Percentiles rank a stretch among this genome's conserved stretches.
Conservation (phyloP, 2,888 invertebrate species). For the Mechanitis mazaeus region DNA sequence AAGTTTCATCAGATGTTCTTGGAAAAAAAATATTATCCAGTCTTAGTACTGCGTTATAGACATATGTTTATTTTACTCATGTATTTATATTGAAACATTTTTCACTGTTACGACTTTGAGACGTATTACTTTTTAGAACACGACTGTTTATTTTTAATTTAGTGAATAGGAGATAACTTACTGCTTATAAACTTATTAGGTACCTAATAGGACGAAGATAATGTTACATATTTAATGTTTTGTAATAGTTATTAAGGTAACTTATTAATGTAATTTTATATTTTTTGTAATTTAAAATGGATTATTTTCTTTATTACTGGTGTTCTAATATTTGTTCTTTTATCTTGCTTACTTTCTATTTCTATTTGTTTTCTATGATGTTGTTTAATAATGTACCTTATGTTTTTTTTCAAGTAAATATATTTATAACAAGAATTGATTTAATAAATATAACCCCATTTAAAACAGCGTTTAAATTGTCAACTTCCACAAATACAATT, state of each 20-base stretch:
- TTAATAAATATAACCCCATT: no score
- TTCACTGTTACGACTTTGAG: slow-evolving; percentile 4
- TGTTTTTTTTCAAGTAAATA: no score
- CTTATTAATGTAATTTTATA: neutral
- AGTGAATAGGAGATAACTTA: slow-evolving; percentile 15
- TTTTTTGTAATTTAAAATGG: neutral
- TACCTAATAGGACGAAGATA: slow-evolving; percentile 10
- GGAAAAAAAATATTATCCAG: slow-evolving; percentile 59
- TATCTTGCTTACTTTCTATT: neutral
- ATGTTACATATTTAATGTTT: no score
- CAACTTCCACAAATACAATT: no score
- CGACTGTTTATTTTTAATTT: neutral
- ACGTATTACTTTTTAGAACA: slow-evolving; percentile 1
- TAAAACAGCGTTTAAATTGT: no score
- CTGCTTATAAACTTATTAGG: neutral
- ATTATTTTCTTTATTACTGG: neutral
- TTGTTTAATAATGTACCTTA: neutral
- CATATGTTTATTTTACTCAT: slow-evolving; percentile 8
- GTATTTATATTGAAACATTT: neutral
- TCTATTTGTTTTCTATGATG: neutral
- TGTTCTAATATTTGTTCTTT: neutral
- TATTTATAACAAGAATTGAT: no score
- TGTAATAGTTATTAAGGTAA: no score
- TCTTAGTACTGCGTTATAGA: slow-evolving; percentile 33
- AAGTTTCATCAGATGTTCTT: slow-evolving; percentile 48